phyloP scores from a whole-genome alignment of 2,888 invertebrate species.

The Rhabditoides inermis region DNA sequence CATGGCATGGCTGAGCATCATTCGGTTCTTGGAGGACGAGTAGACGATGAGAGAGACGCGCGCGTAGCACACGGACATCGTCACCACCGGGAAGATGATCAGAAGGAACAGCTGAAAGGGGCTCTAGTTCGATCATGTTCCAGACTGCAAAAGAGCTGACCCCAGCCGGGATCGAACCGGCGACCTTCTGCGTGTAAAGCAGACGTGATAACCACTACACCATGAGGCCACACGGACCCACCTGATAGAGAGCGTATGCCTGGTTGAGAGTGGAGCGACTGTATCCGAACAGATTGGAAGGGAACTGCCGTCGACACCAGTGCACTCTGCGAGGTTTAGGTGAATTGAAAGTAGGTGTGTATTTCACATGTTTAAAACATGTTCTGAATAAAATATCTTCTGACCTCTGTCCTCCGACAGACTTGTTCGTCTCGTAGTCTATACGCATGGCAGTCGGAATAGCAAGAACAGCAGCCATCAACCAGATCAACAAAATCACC shows the following conservation, averaged over 20 bases:
- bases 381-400: no score
- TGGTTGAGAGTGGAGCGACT: slow-evolving; percentile 17
- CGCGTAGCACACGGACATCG: slow-evolving; percentile 65
- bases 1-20: slow-evolving; percentile 31
- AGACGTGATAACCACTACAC: no score
- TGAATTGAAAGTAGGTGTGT: no score
- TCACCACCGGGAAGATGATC: slow-evolving; percentile 62
- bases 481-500: slow-evolving; percentile 61
- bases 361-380: no score
- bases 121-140: no score
- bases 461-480: slow-evolving; percentile 61
- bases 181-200: no score
- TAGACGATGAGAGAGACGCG: slow-evolving; percentile 56
- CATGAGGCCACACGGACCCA: no score
- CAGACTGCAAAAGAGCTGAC: no score
- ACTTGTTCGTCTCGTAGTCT: slow-evolving; percentile 52
- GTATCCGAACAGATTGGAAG: slow-evolving; percentile 16
- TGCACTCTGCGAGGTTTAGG: no score
- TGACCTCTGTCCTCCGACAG: slow-evolving; percentile 15
- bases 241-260: slow-evolving; percentile 34
- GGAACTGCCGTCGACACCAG: slow-evolving; percentile 28
- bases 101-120: slow-evolving; percentile 60
- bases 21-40: slow-evolving; percentile 31
- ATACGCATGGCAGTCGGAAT: slow-evolving; percentile 63
- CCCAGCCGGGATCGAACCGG: no score